Evolutionary conservation across 2,888 invertebrate genomes (phyloP).

Genomic region (Papilio demoleus): DNA sequence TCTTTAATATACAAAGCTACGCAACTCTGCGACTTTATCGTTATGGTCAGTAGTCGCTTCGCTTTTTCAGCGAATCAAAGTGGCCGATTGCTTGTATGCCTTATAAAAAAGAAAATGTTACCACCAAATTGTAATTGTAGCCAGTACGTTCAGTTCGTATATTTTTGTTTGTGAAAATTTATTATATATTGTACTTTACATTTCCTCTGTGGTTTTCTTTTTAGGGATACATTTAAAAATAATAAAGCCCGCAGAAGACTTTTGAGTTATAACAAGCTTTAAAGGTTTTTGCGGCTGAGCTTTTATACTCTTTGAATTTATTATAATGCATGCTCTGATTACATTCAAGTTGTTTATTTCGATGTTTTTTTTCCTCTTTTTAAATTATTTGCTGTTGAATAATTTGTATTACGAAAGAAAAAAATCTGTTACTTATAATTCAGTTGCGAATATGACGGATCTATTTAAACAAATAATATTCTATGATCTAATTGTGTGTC

Average conservation of each 20-base stretch:
- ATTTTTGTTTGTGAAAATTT: not conserved
- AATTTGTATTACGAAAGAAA: not conserved
- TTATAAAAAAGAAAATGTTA: no score
- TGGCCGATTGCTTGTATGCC: no score
- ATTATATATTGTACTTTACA: not conserved
- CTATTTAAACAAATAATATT: no score
- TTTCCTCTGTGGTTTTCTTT: constrained; percentile 11
- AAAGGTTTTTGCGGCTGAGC: constrained; percentile 3
- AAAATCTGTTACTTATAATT: not conserved
- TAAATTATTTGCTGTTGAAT: not conserved
- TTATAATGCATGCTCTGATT: constrained; percentile 44
- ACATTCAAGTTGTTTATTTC: constrained; percentile 7
- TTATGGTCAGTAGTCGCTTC: no score
- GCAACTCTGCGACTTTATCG: no score
- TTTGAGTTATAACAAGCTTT: constrained; percentile 16
- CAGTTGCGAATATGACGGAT: no score
- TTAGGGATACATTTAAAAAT: constrained; percentile 8
- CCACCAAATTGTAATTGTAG: not conserved
- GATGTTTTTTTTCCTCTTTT: not conserved
- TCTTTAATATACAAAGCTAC: no score
- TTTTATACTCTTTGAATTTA: constrained; percentile 16
- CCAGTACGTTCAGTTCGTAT: not conserved
- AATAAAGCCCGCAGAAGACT: not conserved
- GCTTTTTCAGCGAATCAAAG: no score
- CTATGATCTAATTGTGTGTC: no score